Conservation (phyloP, 2,797 vertebrate species). For the Sebastes wilsoni region DNA sequence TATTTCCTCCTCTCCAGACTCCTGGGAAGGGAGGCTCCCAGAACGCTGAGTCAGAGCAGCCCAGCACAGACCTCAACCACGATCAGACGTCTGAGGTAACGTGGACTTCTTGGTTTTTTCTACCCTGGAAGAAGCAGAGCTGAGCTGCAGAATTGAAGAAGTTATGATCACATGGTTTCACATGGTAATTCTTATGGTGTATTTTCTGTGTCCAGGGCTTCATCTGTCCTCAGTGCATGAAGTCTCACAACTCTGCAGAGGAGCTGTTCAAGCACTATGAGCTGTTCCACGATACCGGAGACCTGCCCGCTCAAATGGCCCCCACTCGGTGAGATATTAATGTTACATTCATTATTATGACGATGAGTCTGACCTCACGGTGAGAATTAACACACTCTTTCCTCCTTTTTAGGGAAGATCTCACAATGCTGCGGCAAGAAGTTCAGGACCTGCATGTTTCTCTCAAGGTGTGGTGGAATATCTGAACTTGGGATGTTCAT, state of each 20-base stretch:
- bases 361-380: background rate
- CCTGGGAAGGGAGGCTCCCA: conserved; percentile 96
- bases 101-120: background rate
- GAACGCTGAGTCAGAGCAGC: conserved; percentile 93
- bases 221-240: conserved; percentile 99
- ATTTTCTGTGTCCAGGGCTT: conserved; percentile 87
- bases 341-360: background rate
- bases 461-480: conserved; percentile 86
- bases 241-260: conserved; percentile 97
- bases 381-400: background rate
- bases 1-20: conserved; percentile 82
- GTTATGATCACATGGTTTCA: background rate
- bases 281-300: conserved; percentile 92
- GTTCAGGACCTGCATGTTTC: conserved; percentile 95
- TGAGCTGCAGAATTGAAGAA: background rate
- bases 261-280: conserved; percentile 99
- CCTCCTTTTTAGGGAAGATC: conserved; percentile 84
- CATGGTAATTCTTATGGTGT: conserved; percentile 1
- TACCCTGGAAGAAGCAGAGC: background rate
- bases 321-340: conserved; percentile 85
- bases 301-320: conserved; percentile 87
- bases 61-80: conserved; percentile 91
- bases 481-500: background rate
- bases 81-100: conserved; percentile 96
- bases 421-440: conserved; percentile 92